Evolutionary conservation across 2,797 vertebrate genomes (phyloP).

Genomic region (Cynopterus sphinx): DNA sequence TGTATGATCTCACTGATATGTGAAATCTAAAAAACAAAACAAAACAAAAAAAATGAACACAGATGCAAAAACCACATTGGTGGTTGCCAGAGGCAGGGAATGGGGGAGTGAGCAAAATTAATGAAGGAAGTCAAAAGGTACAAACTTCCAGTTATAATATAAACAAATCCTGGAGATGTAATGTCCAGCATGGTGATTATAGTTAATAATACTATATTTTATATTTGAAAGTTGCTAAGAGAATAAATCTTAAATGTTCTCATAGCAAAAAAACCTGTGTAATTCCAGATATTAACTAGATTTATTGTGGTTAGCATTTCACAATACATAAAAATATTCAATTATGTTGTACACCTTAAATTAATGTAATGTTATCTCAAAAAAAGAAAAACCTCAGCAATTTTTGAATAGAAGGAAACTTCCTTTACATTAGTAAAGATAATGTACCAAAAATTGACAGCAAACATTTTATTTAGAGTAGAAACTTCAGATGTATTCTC

Average conservation of each 20-base stretch:
- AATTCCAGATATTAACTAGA: background rate
- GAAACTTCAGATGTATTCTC: background rate
- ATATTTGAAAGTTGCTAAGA: background rate
- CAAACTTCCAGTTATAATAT: background rate
- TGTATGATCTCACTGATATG: background rate
- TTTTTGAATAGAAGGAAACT: background rate
- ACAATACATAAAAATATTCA: background rate
- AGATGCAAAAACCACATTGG: background rate
- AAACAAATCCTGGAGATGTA: background rate
- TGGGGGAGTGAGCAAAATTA: background rate
- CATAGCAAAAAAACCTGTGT: background rate
- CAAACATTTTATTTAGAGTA: background rate
- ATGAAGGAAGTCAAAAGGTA: background rate
- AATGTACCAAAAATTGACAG: background rate
- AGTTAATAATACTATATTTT: background rate
- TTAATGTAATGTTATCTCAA: background rate
- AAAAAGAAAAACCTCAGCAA: background rate
- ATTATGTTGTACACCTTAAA: background rate
- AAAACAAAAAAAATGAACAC: background rate
- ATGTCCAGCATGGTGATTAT: background rate
- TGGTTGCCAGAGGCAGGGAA: background rate
- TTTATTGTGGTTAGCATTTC: background rate
- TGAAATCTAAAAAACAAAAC: background rate
- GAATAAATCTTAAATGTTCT: background rate
- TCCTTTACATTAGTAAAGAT: background rate